Percentiles rank a stretch among this genome's conserved stretches.
phyloP scores from a whole-genome alignment of 2,113 vertebrate species.

The Cyanoderma ruficeps region DNA sequence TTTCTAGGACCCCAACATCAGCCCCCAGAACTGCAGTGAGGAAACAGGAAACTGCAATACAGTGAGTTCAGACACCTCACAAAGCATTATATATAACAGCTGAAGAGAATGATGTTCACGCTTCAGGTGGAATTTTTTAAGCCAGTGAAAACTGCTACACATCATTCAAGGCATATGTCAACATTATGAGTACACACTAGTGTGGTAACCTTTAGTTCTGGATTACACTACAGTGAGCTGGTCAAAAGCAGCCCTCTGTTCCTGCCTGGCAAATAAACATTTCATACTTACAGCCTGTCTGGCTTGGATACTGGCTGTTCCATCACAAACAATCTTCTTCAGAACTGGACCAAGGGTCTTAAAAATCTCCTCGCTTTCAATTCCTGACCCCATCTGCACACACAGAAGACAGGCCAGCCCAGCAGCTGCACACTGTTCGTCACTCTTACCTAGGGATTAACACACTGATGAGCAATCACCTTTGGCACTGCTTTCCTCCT shows the following conservation, averaged over 20 bases:
- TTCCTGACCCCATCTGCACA: slow-evolving; percentile 92
- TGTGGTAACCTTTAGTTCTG: background rate
- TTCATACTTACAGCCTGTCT: slow-evolving; percentile 88
- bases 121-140: background rate
- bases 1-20: background rate
- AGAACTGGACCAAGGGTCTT: slow-evolving; percentile 91
- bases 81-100: background rate
- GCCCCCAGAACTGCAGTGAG: background rate
- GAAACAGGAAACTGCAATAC: background rate
- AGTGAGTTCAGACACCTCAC: background rate
- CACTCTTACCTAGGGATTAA: slow-evolving; percentile 84
- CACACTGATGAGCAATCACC: background rate
- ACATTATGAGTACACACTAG: background rate
- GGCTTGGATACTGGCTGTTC: slow-evolving; percentile 85
- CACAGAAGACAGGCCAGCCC: slow-evolving; percentile 91
- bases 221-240: background rate
- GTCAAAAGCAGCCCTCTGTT: background rate
- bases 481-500: background rate
- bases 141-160: background rate
- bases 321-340: slow-evolving; percentile 90
- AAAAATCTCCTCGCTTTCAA: slow-evolving; percentile 95
- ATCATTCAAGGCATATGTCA: background rate
- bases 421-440: slow-evolving; percentile 90
- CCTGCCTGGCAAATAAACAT: background rate
- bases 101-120: background rate